Conservation (phyloP, 2,113 vertebrate genomes). For the Progne subis region DNA sequence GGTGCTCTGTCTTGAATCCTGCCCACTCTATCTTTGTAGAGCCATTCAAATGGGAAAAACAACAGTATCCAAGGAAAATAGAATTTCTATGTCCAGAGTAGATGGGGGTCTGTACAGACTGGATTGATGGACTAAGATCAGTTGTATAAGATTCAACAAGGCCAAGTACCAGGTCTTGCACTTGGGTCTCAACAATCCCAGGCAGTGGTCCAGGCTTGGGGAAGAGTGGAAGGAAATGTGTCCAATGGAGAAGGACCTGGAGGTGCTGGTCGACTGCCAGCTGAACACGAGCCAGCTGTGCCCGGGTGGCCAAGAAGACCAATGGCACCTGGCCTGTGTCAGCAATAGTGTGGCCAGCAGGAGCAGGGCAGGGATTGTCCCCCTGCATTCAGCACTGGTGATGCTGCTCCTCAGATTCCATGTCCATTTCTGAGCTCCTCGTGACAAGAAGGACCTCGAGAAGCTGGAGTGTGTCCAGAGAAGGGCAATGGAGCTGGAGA, state of each 20-base stretch:
- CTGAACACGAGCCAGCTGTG: not conserved
- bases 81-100: not conserved
- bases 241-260: not conserved
- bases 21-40: not conserved
- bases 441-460: not conserved
- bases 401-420: not conserved
- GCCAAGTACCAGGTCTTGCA: not conserved
- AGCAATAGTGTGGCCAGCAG: not conserved
- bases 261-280: fast-evolving
- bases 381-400: fast-evolving
- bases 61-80: not conserved
- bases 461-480: fast-evolving
- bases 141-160: not conserved
- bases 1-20: not conserved
- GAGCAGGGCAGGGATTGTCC: not conserved
- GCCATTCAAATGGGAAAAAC: not conserved
- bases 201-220: not conserved
- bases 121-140: fast-evolving
- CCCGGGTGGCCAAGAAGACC: not conserved
- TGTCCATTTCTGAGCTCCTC: not conserved
- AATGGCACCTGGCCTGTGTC: not conserved
- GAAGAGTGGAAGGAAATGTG: not conserved
- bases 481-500: fast-evolving
- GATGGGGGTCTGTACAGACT: not conserved
- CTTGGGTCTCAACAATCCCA: not conserved